Conservation (phyloP, 2,113 vertebrate species). For the Camelus bactrianus region DNA sequence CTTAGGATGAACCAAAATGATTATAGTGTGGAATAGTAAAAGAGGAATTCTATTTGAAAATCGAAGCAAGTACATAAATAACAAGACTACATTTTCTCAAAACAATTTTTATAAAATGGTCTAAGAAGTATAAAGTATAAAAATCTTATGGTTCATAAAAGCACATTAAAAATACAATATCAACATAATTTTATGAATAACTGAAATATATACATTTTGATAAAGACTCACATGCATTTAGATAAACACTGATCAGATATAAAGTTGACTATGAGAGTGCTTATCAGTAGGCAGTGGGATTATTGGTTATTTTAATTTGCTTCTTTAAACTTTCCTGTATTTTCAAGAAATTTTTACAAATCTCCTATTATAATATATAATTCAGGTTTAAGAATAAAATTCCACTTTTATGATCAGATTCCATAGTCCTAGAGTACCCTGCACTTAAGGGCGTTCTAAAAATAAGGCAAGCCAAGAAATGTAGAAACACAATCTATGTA, state of each 20-base stretch:
- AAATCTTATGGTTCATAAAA: background rate
- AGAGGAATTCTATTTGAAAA: background rate
- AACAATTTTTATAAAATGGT: background rate
- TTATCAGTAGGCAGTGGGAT: background rate
- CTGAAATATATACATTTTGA: background rate
- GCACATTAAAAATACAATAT: background rate
- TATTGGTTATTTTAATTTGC: background rate
- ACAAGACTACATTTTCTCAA: background rate
- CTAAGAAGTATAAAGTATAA: background rate
- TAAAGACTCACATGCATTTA: background rate
- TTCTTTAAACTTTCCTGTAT: background rate
- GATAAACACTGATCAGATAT: background rate
- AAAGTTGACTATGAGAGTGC: background rate
- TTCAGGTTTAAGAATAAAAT: constrained; percentile 23
- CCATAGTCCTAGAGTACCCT: background rate
- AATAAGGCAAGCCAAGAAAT: background rate
- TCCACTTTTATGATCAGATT: background rate
- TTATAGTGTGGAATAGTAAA: background rate
- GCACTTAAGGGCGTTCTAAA: background rate
- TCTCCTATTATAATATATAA: background rate
- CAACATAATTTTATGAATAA: background rate
- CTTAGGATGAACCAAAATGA: background rate
- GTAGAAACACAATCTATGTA: background rate
- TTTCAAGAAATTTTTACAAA: background rate
- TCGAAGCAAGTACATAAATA: background rate